Base-by-base conservation (phyloP, 2,797 vertebrate genomes). In the Megaceryle alcyon region DNA sequence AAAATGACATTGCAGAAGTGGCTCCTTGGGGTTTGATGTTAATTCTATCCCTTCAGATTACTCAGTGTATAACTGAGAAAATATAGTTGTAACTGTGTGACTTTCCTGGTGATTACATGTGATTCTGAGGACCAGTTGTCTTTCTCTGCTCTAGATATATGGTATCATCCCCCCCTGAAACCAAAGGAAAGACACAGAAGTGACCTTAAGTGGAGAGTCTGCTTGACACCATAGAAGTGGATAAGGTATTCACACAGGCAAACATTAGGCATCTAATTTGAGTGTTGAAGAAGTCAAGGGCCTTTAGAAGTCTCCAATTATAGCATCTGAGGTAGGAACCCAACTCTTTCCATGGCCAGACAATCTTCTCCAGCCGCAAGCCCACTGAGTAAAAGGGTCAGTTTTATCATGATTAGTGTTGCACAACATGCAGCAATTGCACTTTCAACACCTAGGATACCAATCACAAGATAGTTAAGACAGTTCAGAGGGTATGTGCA, bases 311-410 rank as follows among this genome's bases (percentile, higher is more conserved):
- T 46, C 8, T 44, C 37, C 48, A 48, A 0, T 9, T 19, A 18
- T 6, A 88, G 13, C 33, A 72, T 1, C 18, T 26, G n/a, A 54
- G 16, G 23, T n/a, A 35, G 61, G 31, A 90, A 41, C 10, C 5
- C 33, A 68, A 0, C 14, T 21, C 7, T 20, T 10, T 37, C 8
- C 31, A 22, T 0, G 0, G 14, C 5, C 25, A 44, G 21, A 16
- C 3, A 64, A 59, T 23, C 71, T 71, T 29, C 37, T 69, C 35
- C 33, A 82, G 4, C 14, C 79, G 4, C n/a, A 54, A 29, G 4
- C 1, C 18, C 26, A 46, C 9, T 28, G 12, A 61, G 31, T 4
- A 68, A n/a, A 75, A 60, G 15, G 15, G 5, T 37, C 28, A 20
- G 0, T 54, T 88, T 63, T 79, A 20, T n/a, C 10, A 12, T 0